phyloP scores from a whole-genome alignment of 1,140 invertebrate species.

The Neodiprion lecontei region DNA sequence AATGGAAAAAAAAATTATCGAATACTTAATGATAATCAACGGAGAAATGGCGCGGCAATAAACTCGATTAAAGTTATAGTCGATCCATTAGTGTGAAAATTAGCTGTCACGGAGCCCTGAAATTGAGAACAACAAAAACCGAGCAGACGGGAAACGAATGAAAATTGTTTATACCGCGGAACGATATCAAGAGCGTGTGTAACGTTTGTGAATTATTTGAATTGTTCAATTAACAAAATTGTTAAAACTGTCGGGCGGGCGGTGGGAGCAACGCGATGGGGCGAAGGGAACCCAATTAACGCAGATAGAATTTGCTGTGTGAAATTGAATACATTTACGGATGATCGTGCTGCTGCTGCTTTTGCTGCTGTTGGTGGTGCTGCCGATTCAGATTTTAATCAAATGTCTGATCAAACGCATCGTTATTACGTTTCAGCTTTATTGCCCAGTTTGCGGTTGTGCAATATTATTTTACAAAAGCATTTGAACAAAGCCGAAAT shows the following conservation, averaged over 20 bases:
- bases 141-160: background rate
- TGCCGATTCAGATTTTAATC: background rate
- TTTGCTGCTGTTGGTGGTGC: background rate
- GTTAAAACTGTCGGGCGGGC: background rate
- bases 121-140: no score
- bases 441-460: background rate
- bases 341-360: background rate
- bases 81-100: no score
- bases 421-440: background rate
- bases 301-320: background rate
- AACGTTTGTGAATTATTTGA: background rate
- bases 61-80: no score
- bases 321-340: slow-evolving; percentile 3
- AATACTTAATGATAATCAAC: no score
- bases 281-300: background rate
- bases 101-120: no score
- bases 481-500: background rate
- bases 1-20: no score
- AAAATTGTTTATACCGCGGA: background rate
- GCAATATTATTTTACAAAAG: background rate
- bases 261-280: background rate
- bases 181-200: background rate
- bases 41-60: no score
- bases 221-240: slow-evolving; percentile 1
- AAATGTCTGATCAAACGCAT: slow-evolving; percentile 5